Evolutionary conservation across 2,797 vertebrate genomes (phyloP).

Genomic region (Syngnathus rostellatus): DNA sequence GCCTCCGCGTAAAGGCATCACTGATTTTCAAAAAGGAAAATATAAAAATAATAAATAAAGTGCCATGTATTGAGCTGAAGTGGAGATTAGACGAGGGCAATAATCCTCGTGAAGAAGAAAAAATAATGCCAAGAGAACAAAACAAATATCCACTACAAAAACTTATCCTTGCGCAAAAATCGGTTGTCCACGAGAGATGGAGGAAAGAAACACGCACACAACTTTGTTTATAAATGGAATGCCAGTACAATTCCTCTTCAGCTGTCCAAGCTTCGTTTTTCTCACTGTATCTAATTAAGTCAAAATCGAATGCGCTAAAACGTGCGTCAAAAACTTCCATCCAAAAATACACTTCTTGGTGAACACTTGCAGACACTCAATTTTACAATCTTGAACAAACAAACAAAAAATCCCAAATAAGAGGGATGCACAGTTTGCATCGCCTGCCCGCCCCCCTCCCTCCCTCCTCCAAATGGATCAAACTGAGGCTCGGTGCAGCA

Average conservation of each 20-base stretch:
- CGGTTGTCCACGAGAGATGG: slow-evolving; percentile 51
- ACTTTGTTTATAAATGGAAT: slow-evolving; percentile 53
- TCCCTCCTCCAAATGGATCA: slow-evolving; percentile 61
- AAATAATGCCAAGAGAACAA: slow-evolving; percentile 32
- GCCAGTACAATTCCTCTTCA: slow-evolving; percentile 66
- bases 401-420: slow-evolving; percentile 37
- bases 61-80: slow-evolving; percentile 67
- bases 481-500: slow-evolving; percentile 71
- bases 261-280: slow-evolving; percentile 52
- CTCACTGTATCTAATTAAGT: slow-evolving; percentile 18
- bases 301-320: slow-evolving; percentile 14
- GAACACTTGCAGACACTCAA: slow-evolving; percentile 27
- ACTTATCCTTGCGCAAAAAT: slow-evolving; percentile 68
- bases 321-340: slow-evolving; percentile 7
- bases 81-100: slow-evolving; percentile 27
- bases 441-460: slow-evolving; percentile 43
- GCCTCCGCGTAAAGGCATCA: slow-evolving; percentile 69
- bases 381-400: slow-evolving; percentile 43
- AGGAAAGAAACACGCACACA: slow-evolving; percentile 43
- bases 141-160: slow-evolving; percentile 64
- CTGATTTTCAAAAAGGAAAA: slow-evolving; percentile 49
- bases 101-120: slow-evolving; percentile 55
- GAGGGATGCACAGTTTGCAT: slow-evolving; percentile 57
- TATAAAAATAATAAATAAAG: slow-evolving; percentile 38
- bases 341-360: slow-evolving; percentile 25